These are phyloP conservation scores for Apodemus speciosus DNA, from an alignment of 2,113 vertebrate genomes.

Conservation along the genomic window DNA sequence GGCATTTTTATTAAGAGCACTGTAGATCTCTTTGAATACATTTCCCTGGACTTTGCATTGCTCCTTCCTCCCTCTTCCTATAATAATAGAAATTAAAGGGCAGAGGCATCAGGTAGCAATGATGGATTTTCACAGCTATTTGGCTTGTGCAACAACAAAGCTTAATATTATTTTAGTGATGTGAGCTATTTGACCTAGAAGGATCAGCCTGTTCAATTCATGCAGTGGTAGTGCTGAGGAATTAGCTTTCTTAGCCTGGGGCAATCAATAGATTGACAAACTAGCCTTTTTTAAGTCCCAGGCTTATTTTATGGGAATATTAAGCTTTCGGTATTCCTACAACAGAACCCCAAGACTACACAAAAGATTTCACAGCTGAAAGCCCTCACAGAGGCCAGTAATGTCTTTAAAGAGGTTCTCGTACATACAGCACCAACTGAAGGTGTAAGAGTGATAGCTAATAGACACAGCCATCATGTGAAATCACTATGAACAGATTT, in stretches of 20 bases:
- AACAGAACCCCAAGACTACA: conserved; percentile 59
- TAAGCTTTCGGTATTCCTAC: conserved; percentile 59
- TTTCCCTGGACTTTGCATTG: conserved; percentile 56
- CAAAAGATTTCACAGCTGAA: conserved; percentile 69
- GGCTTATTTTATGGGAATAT: conserved; percentile 74
- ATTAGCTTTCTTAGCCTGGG: conserved; percentile 71
- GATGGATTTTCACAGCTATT: conserved; percentile 67
- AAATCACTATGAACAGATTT: conserved; percentile 61
- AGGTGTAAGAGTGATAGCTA: not conserved
- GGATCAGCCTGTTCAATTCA: conserved; percentile 63
- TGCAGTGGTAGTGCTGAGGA: conserved; percentile 46
- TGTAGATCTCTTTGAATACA: conserved; percentile 66
- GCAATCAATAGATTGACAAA: conserved; percentile 79
- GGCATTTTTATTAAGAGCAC: conserved; percentile 71
- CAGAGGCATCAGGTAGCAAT: conserved; percentile 62
- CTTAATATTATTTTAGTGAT: conserved; percentile 73
- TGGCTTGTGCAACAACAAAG: conserved; percentile 60
- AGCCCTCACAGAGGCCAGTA: conserved; percentile 32
- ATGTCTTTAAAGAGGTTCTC: conserved; percentile 61
- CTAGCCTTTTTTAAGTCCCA: conserved; percentile 71
- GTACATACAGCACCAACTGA: conserved; percentile 39
- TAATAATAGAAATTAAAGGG: conserved; percentile 71
- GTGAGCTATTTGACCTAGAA: conserved; percentile 70
- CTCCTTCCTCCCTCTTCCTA: conserved; percentile 58
- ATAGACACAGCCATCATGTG: conserved; percentile 54